These are phyloP conservation scores for Drosophila fungiperda DNA, from an alignment of 2,888 invertebrate genomes.

Conservation along the genomic window DNA sequence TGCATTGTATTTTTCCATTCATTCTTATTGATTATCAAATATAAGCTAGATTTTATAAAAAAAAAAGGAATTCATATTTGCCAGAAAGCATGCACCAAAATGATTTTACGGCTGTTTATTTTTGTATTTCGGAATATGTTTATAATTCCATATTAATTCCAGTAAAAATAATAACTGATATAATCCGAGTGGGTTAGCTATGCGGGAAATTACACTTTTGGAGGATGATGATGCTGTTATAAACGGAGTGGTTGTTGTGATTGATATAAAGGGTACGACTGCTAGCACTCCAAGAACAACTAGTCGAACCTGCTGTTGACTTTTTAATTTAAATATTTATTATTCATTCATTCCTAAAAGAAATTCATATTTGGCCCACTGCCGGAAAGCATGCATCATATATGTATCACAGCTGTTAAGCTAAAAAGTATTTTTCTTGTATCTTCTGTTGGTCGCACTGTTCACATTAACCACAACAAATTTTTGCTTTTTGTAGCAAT, in stretches of 20 bases:
- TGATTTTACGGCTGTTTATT: too few species aligned
- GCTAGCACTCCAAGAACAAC: constrained; percentile 60
- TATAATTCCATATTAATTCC: too few species aligned
- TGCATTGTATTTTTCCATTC: constrained; percentile 16
- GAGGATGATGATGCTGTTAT: constrained; percentile 88
- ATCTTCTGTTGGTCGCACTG: background rate
- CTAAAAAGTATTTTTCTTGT: background rate
- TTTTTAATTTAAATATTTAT: too few species aligned
- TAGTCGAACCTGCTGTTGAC: too few species aligned
- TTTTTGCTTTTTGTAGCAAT: background rate
- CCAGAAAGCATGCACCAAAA: constrained; percentile 5
- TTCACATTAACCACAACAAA: constrained; percentile 18
- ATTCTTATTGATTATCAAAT: constrained; percentile 17
- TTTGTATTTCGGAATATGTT: too few species aligned
- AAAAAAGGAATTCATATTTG: background rate
- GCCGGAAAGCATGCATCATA: constrained; percentile 3
- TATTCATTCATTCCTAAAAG: too few species aligned
- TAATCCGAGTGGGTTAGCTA: constrained; percentile 87
- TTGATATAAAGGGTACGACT: constrained; percentile 87
- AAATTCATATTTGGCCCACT: too few species aligned
- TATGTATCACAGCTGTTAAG: background rate
- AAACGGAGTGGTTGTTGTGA: constrained; percentile 86
- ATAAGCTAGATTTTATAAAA: background rate
- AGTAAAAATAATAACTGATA: constrained; percentile 80
- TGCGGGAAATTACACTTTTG: constrained; percentile 87